phyloP scores from a whole-genome alignment of 2,888 invertebrate species.

The Danaus chrysippus region DNA sequence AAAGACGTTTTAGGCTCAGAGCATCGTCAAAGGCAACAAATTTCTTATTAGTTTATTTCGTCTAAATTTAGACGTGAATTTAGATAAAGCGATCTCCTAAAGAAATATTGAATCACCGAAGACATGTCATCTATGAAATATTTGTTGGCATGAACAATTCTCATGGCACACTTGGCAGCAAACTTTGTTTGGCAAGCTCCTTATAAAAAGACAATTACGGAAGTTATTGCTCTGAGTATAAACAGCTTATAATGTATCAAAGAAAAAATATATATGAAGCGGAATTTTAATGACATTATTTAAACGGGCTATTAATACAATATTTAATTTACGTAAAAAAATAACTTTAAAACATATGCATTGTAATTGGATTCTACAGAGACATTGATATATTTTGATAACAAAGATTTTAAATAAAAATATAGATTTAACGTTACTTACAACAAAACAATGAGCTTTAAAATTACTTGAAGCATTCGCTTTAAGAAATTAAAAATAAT shows the following conservation, averaged over 20 bases:
- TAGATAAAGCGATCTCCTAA: neutral
- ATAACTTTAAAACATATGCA: neutral
- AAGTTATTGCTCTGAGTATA: slow-evolving; percentile 36
- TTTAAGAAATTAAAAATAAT: too few species aligned
- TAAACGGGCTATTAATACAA: neutral
- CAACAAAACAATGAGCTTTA: too few species aligned
- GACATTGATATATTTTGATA: too few species aligned
- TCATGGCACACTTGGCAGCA: slow-evolving; percentile 53
- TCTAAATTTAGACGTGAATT: neutral
- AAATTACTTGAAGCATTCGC: too few species aligned
- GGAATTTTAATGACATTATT: slow-evolving; percentile 3
- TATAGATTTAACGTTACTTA: too few species aligned
- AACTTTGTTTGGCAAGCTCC: slow-evolving; percentile 30
- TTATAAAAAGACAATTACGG: slow-evolving; percentile 36
- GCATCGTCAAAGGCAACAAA: too few species aligned
- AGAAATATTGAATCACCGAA: slow-evolving; percentile 19
- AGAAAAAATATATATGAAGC: slow-evolving; percentile 25
- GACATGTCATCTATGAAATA: slow-evolving; percentile 37
- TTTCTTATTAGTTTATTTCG: neutral
- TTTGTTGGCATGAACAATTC: slow-evolving; percentile 48
- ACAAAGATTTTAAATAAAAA: too few species aligned
- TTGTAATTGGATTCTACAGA: neutral
- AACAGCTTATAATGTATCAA: slow-evolving; percentile 32
- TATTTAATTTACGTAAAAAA: neutral
- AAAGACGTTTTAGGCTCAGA: neutral